These are phyloP conservation scores for Ladona fulva DNA, from an alignment of 1,140 invertebrate species.

Conservation along the genomic window DNA sequence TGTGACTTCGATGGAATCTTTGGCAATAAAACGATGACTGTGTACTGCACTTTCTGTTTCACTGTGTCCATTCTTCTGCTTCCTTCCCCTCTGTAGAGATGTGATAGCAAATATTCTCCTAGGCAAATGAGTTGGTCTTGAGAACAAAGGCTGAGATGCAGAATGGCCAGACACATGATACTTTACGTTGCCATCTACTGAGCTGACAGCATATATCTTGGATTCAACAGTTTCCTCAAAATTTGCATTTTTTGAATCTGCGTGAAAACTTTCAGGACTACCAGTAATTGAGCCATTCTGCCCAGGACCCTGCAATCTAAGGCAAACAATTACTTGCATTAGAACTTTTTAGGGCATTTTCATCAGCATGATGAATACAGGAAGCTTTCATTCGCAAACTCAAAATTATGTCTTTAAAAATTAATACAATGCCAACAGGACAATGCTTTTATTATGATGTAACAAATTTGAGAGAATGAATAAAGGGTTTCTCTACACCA, in stretches of 20 bases:
- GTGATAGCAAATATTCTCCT: slow-evolving; percentile 40
- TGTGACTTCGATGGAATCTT: slow-evolving; percentile 23
- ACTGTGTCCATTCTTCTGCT: neutral
- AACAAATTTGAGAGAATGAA: no score
- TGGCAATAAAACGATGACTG: neutral
- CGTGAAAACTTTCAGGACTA: neutral
- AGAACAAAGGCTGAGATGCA: neutral
- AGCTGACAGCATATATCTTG: slow-evolving; percentile 78
- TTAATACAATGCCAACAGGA: neutral
- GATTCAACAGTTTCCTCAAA: slow-evolving; percentile 29
- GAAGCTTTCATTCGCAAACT: neutral
- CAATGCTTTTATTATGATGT: no score
- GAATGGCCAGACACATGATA: slow-evolving; percentile 57
- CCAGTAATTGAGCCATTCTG: neutral
- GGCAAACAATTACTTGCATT: no score
- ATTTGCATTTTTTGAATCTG: neutral
- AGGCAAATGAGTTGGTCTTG: neutral
- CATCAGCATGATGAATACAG: no score
- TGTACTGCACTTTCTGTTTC: neutral
- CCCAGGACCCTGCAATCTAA: neutral
- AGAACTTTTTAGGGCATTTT: no score
- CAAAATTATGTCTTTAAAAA: neutral
- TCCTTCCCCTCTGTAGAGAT: slow-evolving; percentile 27
- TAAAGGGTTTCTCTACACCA: no score
- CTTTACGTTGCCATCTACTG: slow-evolving; percentile 74